phyloP scores from a whole-genome alignment of 2,797 vertebrate genomes.

The Xenopus petersii region DNA sequence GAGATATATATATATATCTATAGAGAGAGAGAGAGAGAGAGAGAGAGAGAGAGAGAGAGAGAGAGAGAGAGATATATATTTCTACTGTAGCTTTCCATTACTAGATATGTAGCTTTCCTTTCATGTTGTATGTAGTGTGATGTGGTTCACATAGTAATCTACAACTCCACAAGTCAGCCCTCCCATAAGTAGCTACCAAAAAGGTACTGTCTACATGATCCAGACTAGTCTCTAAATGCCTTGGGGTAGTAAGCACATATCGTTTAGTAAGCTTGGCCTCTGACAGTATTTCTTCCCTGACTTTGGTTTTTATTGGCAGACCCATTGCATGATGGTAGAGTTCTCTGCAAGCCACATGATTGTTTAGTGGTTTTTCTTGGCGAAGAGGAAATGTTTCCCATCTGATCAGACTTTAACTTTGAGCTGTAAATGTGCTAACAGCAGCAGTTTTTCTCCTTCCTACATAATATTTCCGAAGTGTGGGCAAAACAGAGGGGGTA shows the following conservation, averaged over 20 bases:
- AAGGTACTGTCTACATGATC: too few species aligned
- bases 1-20: too few species aligned
- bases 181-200: too few species aligned
- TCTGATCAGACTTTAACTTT: slow-evolving; percentile 27
- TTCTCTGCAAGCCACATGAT: slow-evolving; percentile 30
- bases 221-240: not conserved
- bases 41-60: too few species aligned
- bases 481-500: slow-evolving; percentile 37
- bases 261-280: slow-evolving; percentile 9
- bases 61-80: too few species aligned
- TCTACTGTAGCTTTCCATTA: too few species aligned
- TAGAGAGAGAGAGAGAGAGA: too few species aligned
- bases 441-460: slow-evolving; percentile 39
- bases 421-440: slow-evolving; percentile 45
- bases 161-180: too few species aligned
- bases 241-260: not conserved
- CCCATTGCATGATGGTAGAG: slow-evolving; percentile 12
- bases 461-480: slow-evolving; percentile 44
- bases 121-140: too few species aligned
- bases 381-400: slow-evolving; percentile 25
- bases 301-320: slow-evolving; percentile 38
- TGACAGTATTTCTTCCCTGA: slow-evolving; percentile 10
- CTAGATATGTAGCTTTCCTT: too few species aligned
- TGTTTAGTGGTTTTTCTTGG: slow-evolving; percentile 39
- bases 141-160: too few species aligned